Evolutionary conservation across 2,888 invertebrate species (phyloP), one percentile per base, ranked within the genome.

Genomic region (Hypena proboscidalis): DNA sequence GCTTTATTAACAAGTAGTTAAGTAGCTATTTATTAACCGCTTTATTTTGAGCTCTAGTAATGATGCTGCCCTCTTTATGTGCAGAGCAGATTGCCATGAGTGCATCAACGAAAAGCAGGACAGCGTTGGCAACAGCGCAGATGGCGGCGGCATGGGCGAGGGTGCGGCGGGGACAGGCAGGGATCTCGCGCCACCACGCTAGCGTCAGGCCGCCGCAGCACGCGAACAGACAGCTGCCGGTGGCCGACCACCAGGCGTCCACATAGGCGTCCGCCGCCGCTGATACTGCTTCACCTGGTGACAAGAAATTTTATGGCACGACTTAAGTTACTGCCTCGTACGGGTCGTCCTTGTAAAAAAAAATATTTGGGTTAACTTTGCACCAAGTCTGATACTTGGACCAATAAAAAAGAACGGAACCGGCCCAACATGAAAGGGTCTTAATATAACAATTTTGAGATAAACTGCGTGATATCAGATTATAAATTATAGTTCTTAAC

Each of bases 191-290:
- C 90, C 90, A 90, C n/a, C 63, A 49, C 31, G 66, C 64, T 15
- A 89, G 53, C 0, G 83, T 84, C n/a, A 84, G 57, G 0, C 69
- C 78, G 1, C 84, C 90, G 44, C 85, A 81, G 0, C 78, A 69
- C 0, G 71, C 89, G 61, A 78, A 88, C 11, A 89, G 53, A 4
- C 63, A 58, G 3, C 75, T 77, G n/a, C 88, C 90, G 3, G 65
- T 57, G 1, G 79, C 79, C 0, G 86, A 85, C 90, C 89, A 90
- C 86, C 86, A 88, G 35, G 83, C 83, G 58, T 85, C 87, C n/a
- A 90, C 68, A 64, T 86, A 89, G 23, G 85, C 77, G 58, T 90
- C 90, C 32, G 89, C 81, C 41, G 83, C 75, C 51, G 84, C 83
- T 27, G 88, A 87, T 38, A 90, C 81, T 42, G 77, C 70, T 65